Evolutionary conservation across 1,140 invertebrate genomes (phyloP), one percentile per base, ranked within the genome.

Genomic region (Drosophila quadrilineata): DNA sequence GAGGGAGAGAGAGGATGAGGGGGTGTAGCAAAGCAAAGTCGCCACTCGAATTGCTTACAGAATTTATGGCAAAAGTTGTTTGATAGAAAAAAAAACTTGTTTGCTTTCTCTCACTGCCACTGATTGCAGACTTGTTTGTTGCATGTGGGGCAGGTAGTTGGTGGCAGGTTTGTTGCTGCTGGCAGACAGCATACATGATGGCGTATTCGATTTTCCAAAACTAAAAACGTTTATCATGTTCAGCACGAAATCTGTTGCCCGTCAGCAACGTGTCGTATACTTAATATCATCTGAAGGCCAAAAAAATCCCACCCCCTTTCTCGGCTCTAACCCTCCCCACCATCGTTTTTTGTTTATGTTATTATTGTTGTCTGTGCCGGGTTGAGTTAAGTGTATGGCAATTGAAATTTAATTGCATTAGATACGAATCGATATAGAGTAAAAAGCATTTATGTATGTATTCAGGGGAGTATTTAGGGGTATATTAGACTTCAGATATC

Each of bases 351-450:
- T 40, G 14, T 19, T 38, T 29, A 10, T 28, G 21, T 16, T 21
- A 12, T 50, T 12, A 12, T 10, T 33, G 26, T 10, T 41, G 26
- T 17, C 5, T 3, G 12, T 2, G n/a, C 1, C 14, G 26, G 3
- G 5, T 22, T 35, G 17, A 38, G 28, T 31, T 41, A 41, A 64
- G 53, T 64, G 60, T 22, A 16, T 6, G 33, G 45, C 40, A 68
- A 77, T 56, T 69, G 59, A 63, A 59, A 79, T 58, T 58, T 64
- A 73, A 76, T 76, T 76, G 74, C 46, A 66, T 62, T 66, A 29
- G n/a, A 67, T 16, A 45, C 35, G 53, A 19, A 46, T 49, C 43
- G 56, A 49, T 48, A 49, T 29, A 48, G n/a, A n/a, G n/a, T n/a
- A n/a, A n/a, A n/a, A n/a, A n/a, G n/a, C n/a, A n/a, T n/a, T n/a